These are phyloP conservation scores for Leptodactylus fuscus DNA, from an alignment of 2,113 vertebrate species.

Conservation along the genomic window DNA sequence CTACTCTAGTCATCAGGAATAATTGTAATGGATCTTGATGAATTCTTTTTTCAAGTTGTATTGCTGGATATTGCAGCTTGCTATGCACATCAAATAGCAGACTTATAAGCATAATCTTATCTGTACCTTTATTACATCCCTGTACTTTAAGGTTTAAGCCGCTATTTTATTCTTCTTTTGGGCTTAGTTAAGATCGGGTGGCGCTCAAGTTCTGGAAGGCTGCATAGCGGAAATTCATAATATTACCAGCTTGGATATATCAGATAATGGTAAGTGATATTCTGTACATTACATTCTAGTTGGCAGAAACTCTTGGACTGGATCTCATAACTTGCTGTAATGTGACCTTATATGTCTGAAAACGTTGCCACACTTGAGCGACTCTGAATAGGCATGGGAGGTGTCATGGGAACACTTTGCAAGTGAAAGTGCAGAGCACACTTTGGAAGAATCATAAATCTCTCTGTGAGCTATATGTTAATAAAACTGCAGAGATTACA, in stretches of 20 bases:
- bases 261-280: slow-evolving; percentile 89
- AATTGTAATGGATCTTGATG: not conserved
- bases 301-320: not conserved
- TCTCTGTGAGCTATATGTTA: too few relatives aligned
- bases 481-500: too few relatives aligned
- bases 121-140: slow-evolving; percentile 56
- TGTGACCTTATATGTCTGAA: not conserved
- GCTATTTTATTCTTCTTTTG: slow-evolving; percentile 44
- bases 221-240: slow-evolving; percentile 98
- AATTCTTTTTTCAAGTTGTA: too few relatives aligned
- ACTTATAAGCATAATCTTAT: not conserved
- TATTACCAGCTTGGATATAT: slow-evolving; percentile 94
- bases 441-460: not conserved
- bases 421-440: not conserved
- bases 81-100: too few relatives aligned
- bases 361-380: not conserved
- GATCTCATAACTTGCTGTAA: slow-evolving; percentile 5
- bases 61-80: too few relatives aligned
- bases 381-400: not conserved
- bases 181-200: slow-evolving; percentile 90
- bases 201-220: slow-evolving; percentile 94
- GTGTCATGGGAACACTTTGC: not conserved
- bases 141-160: not conserved
- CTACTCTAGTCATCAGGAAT: not conserved
- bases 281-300: not conserved